phyloP scores from a whole-genome alignment of 2,113 vertebrate genomes.

The Psittacus erithacus region DNA sequence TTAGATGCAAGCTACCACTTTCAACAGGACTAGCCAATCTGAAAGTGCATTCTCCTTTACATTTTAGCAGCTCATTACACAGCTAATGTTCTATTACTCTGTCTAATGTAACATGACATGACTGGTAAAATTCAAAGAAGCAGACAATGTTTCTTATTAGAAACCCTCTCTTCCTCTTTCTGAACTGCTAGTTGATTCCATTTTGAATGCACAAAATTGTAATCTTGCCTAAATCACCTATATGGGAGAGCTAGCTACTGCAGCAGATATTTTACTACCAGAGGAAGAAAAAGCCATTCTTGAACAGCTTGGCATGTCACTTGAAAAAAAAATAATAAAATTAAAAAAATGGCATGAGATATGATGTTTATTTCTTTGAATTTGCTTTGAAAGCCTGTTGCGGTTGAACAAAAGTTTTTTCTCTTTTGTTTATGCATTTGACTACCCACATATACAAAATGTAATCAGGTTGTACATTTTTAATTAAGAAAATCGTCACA shows the following conservation, averaged over 20 bases:
- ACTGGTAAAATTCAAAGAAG: constrained; percentile 65
- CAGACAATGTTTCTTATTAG: constrained; percentile 65
- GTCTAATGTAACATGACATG: constrained; percentile 70
- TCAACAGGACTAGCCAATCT: constrained; percentile 55
- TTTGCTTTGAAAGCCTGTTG: constrained; percentile 63
- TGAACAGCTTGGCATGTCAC: constrained; percentile 38
- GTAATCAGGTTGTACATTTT: constrained; percentile 61
- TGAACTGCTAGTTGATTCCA: not conserved
- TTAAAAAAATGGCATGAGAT: not conserved
- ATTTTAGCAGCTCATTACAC: constrained; percentile 73
- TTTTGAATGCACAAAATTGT: not conserved
- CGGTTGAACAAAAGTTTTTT: constrained; percentile 46
- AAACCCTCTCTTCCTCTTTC: constrained; percentile 19
- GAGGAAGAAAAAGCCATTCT: constrained; percentile 13
- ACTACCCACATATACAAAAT: constrained; percentile 63
- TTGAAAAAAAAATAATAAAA: not conserved
- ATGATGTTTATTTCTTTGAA: constrained; percentile 62
- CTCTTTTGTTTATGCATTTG: constrained; percentile 65
- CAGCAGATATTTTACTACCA: not conserved
- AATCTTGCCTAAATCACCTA: constrained; percentile 15
- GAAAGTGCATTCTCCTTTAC: constrained; percentile 61
- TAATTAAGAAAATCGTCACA: constrained; percentile 64
- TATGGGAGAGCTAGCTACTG: not conserved
- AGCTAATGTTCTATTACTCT: constrained; percentile 73
- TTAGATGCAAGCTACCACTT: constrained; percentile 44